Base-by-base conservation (phyloP, 2,113 vertebrate genomes). In the Nothocercus nigrocapillus region DNA sequence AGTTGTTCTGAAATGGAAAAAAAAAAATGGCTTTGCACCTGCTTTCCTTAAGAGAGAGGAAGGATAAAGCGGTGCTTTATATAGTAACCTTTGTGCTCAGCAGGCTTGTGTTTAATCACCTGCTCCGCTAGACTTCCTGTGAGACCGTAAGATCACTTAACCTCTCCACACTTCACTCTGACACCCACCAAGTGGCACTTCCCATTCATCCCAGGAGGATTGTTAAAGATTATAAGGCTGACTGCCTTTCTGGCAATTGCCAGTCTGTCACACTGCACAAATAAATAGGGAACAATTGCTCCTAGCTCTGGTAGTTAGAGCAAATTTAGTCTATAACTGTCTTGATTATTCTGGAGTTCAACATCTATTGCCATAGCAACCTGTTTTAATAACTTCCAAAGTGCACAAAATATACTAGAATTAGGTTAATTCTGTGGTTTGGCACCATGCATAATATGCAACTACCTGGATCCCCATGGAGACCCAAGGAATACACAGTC, bases 311-410 rank as follows among this genome's bases (percentile, higher is more conserved):
- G 85, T 38, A 85, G 36, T 84, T 91, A 87, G 66, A 92, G 79
- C 44, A 77, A 84, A 93, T 94, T 88, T 89, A 95, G 69, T 74
- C 59, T 87, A 28, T 84, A 85, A 68, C 75, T 47, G 42, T n/a
- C 79, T 89, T 90, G 76, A 89, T 83, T 95, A 68, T 79, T 82
- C 61, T 66, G 51, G 82, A 85, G 21, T 91, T 96, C 89, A 94
- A 83, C 68, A 88, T 69, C 63, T 70, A 95, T 96, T 91, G 74
- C 91, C 83, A 96, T 96, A 91, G 94, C 70, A 97, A 96, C 95
- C 34, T 89, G 32, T 85, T 95, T 89, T 93, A 95, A 95, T 88
- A 89, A 91, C 58, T 88, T 89, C 40, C 58, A 83, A 89, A 90
- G 36, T 81, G 68, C 49, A 84, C 64, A 73, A 96, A 94, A 92